Base-by-base conservation (phyloP, 2,888 invertebrate species). In the Apodemia mormo region DNA sequence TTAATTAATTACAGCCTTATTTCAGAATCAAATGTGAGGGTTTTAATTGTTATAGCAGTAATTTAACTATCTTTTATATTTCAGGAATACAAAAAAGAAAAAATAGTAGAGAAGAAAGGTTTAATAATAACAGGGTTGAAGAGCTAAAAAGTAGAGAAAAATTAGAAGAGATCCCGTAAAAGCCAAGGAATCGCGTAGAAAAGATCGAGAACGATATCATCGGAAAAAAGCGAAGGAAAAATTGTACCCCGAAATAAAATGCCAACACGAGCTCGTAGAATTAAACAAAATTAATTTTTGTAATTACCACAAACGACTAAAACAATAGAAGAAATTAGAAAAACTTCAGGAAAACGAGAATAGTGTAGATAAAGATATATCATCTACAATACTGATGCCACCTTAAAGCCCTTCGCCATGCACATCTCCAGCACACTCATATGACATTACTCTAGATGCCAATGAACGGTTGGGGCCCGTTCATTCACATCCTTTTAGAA, bases 121-220 rank as follows among this genome's bases (percentile, higher is more conserved):
- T 45, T 10, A 8, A 45, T 5, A 45, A 45, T 10, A 45, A 45
- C 10, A 45, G 45, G 45, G 45, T 45, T 45, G 45, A 8, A 45
- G 45, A 45, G 45, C 45, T 10, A 45, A 45, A 45, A 45, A 8
- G 45, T 10, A 45, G 12, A 52, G 52, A 52, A 12, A 12, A 52
- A 52, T 10, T 52, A 52, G 52, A n/a, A 9, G n/a, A 52, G 52
- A 52, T 12, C 52, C 12, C n/a, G 12, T 52, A 10, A 52, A 52
- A 52, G n/a, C n/a, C n/a, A n/a, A n/a, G n/a, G n/a, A n/a, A n/a
- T n/a, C n/a, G n/a, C n/a, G n/a, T n/a, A n/a, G n/a, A n/a, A n/a
- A n/a, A n/a, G 52, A 52, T 10, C 52, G 52, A 52, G 52, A 52
- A 52, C 52, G 52, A 52, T 52, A 52, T 52, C 52, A 52, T n/a